A percentile compares a stretch with the other conserved stretches of the same genome.
Evolutionary conservation across 2,888 invertebrate genomes (phyloP).

Genomic region (Herminia tarsipennalis): DNA sequence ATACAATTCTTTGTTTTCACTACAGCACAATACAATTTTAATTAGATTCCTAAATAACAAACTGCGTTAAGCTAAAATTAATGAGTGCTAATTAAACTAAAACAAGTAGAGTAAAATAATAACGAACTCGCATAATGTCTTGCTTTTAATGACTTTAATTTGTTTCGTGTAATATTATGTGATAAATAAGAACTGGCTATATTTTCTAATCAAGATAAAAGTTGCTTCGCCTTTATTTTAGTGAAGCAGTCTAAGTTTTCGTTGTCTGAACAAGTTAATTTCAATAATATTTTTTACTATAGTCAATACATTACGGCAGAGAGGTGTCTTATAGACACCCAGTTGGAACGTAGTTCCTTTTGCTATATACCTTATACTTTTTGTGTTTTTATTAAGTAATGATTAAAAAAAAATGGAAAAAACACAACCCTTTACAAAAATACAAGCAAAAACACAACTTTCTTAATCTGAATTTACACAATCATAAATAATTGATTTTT

Average conservation of each 20-base stretch:
- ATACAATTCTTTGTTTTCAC: slow-evolving; percentile 25
- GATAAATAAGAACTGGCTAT: slow-evolving; percentile 28
- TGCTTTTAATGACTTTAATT: slow-evolving; percentile 35
- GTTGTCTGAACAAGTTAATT: neutral
- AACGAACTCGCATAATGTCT: slow-evolving; percentile 33
- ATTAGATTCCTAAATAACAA: slow-evolving; percentile 43
- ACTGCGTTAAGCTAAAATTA: slow-evolving; percentile 42
- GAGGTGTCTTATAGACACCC: too few relatives aligned
- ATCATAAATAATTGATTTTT: too few relatives aligned
- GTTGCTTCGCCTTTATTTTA: slow-evolving; percentile 15
- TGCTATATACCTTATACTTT: too few relatives aligned
- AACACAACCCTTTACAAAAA: too few relatives aligned
- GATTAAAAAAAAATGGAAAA: too few relatives aligned
- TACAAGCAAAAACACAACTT: too few relatives aligned
- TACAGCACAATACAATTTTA: slow-evolving; percentile 35
- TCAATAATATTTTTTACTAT: neutral
- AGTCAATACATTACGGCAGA: neutral
- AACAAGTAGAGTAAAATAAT: slow-evolving; percentile 39
- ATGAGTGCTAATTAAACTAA: slow-evolving; percentile 45
- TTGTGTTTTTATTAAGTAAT: too few relatives aligned
- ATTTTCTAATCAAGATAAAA: slow-evolving; percentile 29
- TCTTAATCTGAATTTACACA: too few relatives aligned
- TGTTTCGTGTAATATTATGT: slow-evolving; percentile 37
- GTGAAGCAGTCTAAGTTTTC: too few relatives aligned
- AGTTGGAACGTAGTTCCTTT: too few relatives aligned